These are phyloP conservation scores for Rhea americana DNA, from an alignment of 2,113 vertebrate genomes.

Conservation along the genomic window DNA sequence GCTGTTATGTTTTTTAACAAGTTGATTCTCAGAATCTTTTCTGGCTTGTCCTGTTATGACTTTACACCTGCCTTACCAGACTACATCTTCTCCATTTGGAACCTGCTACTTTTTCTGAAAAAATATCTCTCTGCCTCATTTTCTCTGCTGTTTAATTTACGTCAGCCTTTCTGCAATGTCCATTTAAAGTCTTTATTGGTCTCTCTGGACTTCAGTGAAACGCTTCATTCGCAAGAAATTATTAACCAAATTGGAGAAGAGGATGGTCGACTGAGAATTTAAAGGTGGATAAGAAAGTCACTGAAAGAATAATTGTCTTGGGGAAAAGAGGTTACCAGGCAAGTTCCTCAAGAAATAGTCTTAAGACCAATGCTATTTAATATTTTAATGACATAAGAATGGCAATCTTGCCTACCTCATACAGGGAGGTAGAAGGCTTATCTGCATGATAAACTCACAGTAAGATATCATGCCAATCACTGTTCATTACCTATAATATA, in stretches of 20 bases:
- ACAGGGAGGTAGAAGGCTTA: not conserved
- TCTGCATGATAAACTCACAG: not conserved
- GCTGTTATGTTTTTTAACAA: not conserved
- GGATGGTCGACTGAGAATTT: not conserved
- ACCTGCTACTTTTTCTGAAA: not conserved
- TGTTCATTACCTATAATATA: not conserved
- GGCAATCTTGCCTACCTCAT: not conserved
- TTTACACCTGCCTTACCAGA: not conserved
- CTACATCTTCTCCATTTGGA: not conserved
- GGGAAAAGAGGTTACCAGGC: accelerated
- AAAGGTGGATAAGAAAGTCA: not conserved
- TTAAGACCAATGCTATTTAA: not conserved
- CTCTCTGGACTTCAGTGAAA: not conserved
- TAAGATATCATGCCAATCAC: not conserved
- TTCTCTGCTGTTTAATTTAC: not conserved
- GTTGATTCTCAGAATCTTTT: not conserved
- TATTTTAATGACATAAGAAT: not conserved
- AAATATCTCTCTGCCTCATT: not conserved
- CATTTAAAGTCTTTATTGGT: not conserved
- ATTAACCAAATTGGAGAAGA: not conserved
- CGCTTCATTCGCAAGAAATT: not conserved
- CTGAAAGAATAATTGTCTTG: not conserved
- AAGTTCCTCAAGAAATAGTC: not conserved
- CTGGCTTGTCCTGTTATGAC: not conserved
- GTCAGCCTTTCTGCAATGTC: not conserved